Evolutionary conservation across 2,113 vertebrate genomes (phyloP).

Genomic region (Amblyornis subalaris): DNA sequence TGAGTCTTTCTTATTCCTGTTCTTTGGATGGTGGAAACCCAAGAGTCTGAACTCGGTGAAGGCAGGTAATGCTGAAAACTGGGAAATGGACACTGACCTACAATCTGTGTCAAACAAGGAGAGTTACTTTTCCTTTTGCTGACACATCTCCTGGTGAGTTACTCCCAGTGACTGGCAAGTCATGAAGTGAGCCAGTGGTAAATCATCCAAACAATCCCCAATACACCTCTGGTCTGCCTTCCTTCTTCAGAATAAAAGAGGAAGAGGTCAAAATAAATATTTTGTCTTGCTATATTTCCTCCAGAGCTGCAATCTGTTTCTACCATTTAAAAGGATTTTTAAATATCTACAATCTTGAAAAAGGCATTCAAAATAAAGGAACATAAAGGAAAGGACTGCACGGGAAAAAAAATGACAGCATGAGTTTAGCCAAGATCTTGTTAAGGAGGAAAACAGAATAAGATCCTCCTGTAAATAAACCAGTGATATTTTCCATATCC

Average conservation of each 20-base stretch:
- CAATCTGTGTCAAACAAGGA: background rate
- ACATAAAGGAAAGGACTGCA: background rate
- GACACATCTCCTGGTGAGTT: background rate
- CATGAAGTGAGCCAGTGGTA: background rate
- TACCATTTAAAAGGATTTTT: slow-evolving; percentile 1
- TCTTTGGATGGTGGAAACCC: background rate
- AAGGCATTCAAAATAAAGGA: background rate
- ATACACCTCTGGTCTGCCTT: background rate
- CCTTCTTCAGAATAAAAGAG: background rate
- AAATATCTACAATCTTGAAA: background rate
- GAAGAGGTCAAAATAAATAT: slow-evolving; percentile 17
- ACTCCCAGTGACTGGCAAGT: background rate
- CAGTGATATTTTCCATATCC: background rate
- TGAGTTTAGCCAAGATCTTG: background rate
- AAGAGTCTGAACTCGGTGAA: background rate
- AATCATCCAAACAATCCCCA: background rate
- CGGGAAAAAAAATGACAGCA: background rate
- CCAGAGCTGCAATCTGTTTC: background rate
- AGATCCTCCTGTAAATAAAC: background rate
- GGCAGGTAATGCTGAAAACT: background rate
- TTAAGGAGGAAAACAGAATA: background rate
- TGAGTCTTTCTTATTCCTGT: slow-evolving; percentile 3
- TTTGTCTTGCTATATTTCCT: background rate
- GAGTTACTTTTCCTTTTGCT: slow-evolving; percentile 9
- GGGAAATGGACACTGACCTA: background rate